Base-by-base conservation (phyloP, 2,113 vertebrate genomes). In the Ctenomys sociabilis region DNA sequence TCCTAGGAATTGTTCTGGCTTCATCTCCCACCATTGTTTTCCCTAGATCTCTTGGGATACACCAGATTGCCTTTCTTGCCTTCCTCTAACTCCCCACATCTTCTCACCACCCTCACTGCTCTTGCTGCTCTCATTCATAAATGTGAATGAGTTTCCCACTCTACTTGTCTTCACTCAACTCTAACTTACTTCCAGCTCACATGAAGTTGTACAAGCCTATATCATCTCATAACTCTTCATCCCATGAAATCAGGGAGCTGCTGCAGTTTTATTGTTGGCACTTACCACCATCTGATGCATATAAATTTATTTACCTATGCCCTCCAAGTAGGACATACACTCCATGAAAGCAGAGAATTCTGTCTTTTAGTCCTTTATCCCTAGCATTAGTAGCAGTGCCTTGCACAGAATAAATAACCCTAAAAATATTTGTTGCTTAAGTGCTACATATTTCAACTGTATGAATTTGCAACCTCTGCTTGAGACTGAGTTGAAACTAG, bases 401-500 rank as follows among this genome's bases (percentile, higher is more conserved):
- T 77, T 77, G 30, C 10, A 70, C 12, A 68, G 66, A 83, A 75
- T 54, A 85, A 32, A 30, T 59, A 40, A 35, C 61, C 43, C 30
- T 32, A n/a, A 66, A 90, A 91, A 4, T 19, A 80, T 22, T 70
- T 85, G 75, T 75, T 70, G 9, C 63, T 3, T 88, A 66, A 90
- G 11, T 59, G 49, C 32, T 75, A 57, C 49, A n/a, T 54, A 13
- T 43, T 63, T 17, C 22, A 37, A 14, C 26, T 61, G 24, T 35
- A 83, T 30, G 66, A 66, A 72, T 7, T 21, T 61, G 12, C 61
- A 96, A 78, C 16, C 9, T 90, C 83, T 70, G 30, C 57, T 81
- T 96, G 28, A 97, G 52, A 91, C 5, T 40, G 28, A 86, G 35
- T 12, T 72, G n/a, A 85, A 95, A 45, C 40, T 73, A 66, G 24